Conservation (phyloP, 1,140 invertebrate species). For the Drosophila serrata region DNA sequence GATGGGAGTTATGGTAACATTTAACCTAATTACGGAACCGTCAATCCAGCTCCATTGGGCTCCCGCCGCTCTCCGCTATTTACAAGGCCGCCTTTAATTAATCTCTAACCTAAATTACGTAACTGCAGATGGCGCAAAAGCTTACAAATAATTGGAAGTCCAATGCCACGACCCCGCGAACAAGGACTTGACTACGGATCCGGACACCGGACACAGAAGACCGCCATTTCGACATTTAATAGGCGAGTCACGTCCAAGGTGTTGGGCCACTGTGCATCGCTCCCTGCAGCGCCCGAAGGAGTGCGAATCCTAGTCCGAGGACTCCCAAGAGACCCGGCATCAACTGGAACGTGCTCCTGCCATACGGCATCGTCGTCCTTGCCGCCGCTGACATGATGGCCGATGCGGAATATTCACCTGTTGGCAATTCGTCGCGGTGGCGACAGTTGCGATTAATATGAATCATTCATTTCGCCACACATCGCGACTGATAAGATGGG, state of each 20-base stretch:
- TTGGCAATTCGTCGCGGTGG: slow-evolving; percentile 49
- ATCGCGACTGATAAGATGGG: slow-evolving; percentile 10
- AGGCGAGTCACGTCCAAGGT: slow-evolving; percentile 78
- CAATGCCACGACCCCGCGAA: slow-evolving; percentile 18
- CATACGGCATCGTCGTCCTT: slow-evolving; percentile 32
- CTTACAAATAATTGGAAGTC: slow-evolving; percentile 80
- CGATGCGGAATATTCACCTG: slow-evolving; percentile 86
- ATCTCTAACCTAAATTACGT: slow-evolving; percentile 82
- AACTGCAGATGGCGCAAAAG: slow-evolving; percentile 77
- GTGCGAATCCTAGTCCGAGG: slow-evolving; percentile 42
- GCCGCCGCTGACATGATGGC: slow-evolving; percentile 79
- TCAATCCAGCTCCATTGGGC: slow-evolving; percentile 22
- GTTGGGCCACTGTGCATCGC: slow-evolving; percentile 34
- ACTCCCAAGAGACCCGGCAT: slow-evolving; percentile 52
- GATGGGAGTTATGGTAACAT: slow-evolving; percentile 49
- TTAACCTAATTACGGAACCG: slow-evolving; percentile 75
- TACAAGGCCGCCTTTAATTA: slow-evolving; percentile 79
- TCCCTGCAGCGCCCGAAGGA: slow-evolving; percentile 38
- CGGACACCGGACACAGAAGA: slow-evolving; percentile 1
- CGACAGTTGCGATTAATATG: slow-evolving; percentile 79
- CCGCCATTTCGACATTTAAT: slow-evolving; percentile 50
- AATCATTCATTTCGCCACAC: slow-evolving; percentile 69
- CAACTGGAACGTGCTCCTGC: slow-evolving; percentile 54
- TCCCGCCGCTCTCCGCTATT: slow-evolving; percentile 46
- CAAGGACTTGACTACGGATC: background rate